These are phyloP conservation scores for Melanogrammus aeglefinus DNA, from an alignment of 2,797 vertebrate species.

Conservation along the genomic window DNA sequence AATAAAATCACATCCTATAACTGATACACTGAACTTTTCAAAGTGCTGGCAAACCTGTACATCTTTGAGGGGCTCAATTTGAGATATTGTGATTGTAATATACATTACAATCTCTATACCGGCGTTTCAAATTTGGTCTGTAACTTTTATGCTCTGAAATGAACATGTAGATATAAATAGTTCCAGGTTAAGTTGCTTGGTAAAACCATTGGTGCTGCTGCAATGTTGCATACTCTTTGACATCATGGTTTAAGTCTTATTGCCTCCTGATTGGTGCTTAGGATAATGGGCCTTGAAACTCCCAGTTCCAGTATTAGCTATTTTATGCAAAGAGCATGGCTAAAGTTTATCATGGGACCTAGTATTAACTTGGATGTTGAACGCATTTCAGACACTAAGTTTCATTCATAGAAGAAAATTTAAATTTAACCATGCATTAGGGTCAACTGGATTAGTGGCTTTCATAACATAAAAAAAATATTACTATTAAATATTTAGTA, in stretches of 20 bases:
- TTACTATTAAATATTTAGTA: background rate
- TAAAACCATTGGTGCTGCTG: background rate
- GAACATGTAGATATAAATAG: background rate
- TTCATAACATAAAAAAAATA: background rate
- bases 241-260: background rate
- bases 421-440: background rate
- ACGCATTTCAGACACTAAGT: background rate
- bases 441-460: background rate
- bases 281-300: background rate
- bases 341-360: background rate
- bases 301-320: background rate
- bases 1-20: too few species aligned
- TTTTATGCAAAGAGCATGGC: background rate
- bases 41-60: too few species aligned
- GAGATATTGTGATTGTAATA: too few species aligned
- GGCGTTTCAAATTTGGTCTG: too few species aligned
- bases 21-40: too few species aligned
- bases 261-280: background rate
- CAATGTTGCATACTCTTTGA: constrained; percentile 27
- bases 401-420: background rate
- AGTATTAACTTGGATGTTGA: background rate
- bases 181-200: constrained; percentile 20
- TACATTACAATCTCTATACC: too few species aligned
- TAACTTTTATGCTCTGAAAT: too few species aligned
- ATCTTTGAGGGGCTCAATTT: too few species aligned